Evolutionary conservation across 1,140 invertebrate species (phyloP).

Genomic region (Neoseiulus cucumeris): DNA sequence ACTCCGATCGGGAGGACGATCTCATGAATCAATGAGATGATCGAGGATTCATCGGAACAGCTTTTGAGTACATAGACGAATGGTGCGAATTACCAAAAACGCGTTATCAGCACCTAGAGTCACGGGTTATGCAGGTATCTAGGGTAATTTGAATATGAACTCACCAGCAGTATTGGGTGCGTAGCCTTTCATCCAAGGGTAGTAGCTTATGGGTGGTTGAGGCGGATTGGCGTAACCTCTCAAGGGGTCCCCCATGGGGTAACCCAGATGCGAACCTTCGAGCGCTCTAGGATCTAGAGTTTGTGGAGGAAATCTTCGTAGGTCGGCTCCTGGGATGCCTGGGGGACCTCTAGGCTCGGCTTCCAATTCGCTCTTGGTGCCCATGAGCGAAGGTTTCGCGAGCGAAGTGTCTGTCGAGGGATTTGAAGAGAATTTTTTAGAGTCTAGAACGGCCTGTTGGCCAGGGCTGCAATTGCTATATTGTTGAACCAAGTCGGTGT

Average conservation of each 20-base stretch:
- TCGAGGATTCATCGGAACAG: no score
- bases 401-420: background rate
- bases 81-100: no score
- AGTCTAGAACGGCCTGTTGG: background rate
- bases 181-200: slow-evolving; percentile 11
- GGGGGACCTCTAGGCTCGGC: slow-evolving; percentile 1
- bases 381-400: background rate
- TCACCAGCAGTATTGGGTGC: slow-evolving; percentile 4
- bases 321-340: background rate
- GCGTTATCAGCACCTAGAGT: no score
- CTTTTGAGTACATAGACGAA: no score
- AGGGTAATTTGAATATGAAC: no score
- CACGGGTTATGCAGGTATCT: no score
- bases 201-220: slow-evolving; percentile 2
- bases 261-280: background rate
- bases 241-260: slow-evolving; percentile 9
- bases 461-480: slow-evolving; percentile 7
- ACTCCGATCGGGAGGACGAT: no score
- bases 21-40: no score
- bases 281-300: background rate
- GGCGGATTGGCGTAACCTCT: background rate
- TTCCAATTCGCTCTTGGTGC: background rate
- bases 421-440: slow-evolving; percentile 3
- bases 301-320: slow-evolving; percentile 3
- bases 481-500: background rate